Percentiles rank a stretch among this genome's conserved stretches.
phyloP scores from a whole-genome alignment of 2,113 vertebrate species.

The Sminthopsis crassicaudata region DNA sequence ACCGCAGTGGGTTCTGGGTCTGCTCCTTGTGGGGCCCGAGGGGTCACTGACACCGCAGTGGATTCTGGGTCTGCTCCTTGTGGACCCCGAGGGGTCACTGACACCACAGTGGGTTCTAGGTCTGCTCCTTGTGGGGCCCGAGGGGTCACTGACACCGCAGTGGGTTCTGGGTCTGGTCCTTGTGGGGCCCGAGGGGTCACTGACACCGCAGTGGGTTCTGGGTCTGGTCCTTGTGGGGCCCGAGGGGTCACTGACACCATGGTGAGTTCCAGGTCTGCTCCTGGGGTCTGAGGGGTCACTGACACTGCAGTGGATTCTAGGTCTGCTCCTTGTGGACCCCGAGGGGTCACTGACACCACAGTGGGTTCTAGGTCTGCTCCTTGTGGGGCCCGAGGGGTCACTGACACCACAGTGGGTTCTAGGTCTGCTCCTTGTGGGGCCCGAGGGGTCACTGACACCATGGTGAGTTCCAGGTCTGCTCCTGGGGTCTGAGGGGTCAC shows the following conservation, averaged over 20 bases:
- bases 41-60: fast-evolving
- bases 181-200: background rate
- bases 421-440: fast-evolving
- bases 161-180: background rate
- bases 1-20: background rate
- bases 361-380: background rate
- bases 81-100: background rate
- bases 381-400: background rate
- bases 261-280: background rate
- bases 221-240: background rate
- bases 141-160: no score
- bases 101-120: background rate
- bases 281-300: background rate
- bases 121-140: background rate
- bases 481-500: no score
- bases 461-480: background rate
- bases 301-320: background rate
- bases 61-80: background rate
- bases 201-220: background rate
- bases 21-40: background rate
- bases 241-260: background rate
- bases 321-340: background rate
- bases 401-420: background rate
- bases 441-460: fast-evolving
- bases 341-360: no score